Evolutionary conservation across 2,113 vertebrate species (phyloP), one percentile per base, ranked within the genome.

Genomic region (Carettochelys insculpta): DNA sequence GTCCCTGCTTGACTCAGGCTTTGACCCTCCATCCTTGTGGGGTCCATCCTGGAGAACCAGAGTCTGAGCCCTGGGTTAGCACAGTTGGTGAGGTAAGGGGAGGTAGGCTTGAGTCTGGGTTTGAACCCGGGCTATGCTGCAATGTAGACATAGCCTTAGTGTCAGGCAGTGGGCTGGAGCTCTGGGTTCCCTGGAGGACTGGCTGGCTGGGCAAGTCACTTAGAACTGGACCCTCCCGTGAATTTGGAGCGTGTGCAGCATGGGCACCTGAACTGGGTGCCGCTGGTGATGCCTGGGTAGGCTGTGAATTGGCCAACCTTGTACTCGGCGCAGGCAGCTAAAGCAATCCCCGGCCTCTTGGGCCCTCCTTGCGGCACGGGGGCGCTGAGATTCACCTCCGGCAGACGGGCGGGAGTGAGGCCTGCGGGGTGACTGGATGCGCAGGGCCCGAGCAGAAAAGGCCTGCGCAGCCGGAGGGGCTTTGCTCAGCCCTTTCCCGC

Each of bases 161-260:
- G 13, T 75, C 17, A 58, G 34, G 8, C 17, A 65, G 12, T 19
- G 12, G 53, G 73, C 8, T 10, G 8, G 16, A 17, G 4, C 1
- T 10, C 68, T 20, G 16, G 47, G 8, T 13, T 77, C 31, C 11
- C 1, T 1, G 2, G 6, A 47, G 50, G 16, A 3, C 43, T n/a
- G 1, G 14, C 11, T 51, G 87, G 34, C 58, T 8, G 31, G 73
- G 25, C 43, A 16, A 27, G 61, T 48, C 17, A 68, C 61, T n/a
- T 16, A 20, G n/a, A n/a, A 22, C 17, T 34, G n/a, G 31, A 4
- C 19, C n/a, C 7, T 61, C 58, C 31, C 27, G 3, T 34, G 58
- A 17, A 17, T 17, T 8, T 8, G 31, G 14, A 14, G 13, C 31
- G 8, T 17, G 56, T 61, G 56, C 29, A 58, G 56, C 54, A 6